Conservation (phyloP, 2,888 invertebrate species). For the Leptinotarsa juncta region DNA sequence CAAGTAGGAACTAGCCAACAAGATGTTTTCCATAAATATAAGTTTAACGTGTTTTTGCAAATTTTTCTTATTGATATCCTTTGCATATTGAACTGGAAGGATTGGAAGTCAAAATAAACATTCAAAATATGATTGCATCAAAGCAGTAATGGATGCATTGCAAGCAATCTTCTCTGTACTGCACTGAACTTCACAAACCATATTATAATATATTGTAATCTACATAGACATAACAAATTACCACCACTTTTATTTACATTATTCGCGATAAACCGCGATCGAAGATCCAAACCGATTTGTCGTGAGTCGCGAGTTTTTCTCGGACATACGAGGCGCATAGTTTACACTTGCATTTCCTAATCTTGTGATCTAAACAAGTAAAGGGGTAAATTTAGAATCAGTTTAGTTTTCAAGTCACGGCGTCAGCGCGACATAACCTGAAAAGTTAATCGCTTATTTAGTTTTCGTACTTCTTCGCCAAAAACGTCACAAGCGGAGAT, state of each 20-base stretch:
- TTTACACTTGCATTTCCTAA: slow-evolving; percentile 22
- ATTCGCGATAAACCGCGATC: neutral
- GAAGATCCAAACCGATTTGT: neutral
- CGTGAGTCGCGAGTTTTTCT: neutral
- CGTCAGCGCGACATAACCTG: slow-evolving; percentile 3
- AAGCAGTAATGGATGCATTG: too few species aligned
- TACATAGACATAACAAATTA: neutral
- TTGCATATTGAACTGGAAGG: too few species aligned
- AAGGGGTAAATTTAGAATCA: slow-evolving; percentile 30
- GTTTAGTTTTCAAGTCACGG: slow-evolving; percentile 10
- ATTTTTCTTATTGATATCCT: too few species aligned
- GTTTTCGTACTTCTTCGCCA: neutral
- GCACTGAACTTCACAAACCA: neutral
- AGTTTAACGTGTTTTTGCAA: too few species aligned
- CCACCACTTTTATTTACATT: slow-evolving; percentile 3
- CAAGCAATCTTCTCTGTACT: too few species aligned
- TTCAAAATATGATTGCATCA: too few species aligned
- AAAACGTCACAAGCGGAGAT: neutral
- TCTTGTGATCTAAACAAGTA: slow-evolving; percentile 39
- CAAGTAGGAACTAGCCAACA: too few species aligned
- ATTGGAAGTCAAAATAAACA: too few species aligned
- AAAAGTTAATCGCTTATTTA: neutral
- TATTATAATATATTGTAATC: neutral
- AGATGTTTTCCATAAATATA: too few species aligned
- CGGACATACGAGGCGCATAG: neutral